phyloP scores from a whole-genome alignment of 1,140 invertebrate species.

The Theocolax elegans region DNA sequence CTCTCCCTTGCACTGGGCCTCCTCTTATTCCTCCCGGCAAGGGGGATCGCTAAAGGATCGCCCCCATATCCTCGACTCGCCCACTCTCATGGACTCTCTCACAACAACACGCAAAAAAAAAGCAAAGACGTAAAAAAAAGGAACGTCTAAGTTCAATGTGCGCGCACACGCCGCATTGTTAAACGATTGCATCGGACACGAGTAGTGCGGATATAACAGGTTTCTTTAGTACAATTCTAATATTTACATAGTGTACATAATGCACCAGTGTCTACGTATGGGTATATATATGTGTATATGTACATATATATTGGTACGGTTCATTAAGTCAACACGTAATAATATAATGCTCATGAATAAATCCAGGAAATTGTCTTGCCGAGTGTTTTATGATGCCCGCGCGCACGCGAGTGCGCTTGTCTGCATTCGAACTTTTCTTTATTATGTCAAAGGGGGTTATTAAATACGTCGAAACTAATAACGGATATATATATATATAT shows the following conservation, averaged over 20 bases:
- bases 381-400: background rate
- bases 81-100: no score
- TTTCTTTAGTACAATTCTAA: constrained; percentile 23
- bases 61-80: background rate
- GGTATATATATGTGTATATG: no score
- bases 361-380: constrained; percentile 11
- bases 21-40: no score
- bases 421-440: background rate
- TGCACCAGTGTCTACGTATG: no score
- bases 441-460: background rate
- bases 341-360: constrained; percentile 17
- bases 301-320: no score
- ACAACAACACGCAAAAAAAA: no score
- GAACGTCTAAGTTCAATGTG: no score
- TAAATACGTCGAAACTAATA: background rate
- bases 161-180: constrained; percentile 19
- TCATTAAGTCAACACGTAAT: constrained; percentile 29
- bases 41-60: no score
- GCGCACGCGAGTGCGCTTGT: no score
- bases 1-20: no score
- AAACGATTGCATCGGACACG: constrained; percentile 1
- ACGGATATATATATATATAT: no score
- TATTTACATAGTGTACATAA: constrained; percentile 35
- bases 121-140: no score
- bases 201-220: background rate